These are phyloP conservation scores for Melanostigma gelatinosum DNA, from an alignment of 2,113 vertebrate species.

Conservation along the genomic window DNA sequence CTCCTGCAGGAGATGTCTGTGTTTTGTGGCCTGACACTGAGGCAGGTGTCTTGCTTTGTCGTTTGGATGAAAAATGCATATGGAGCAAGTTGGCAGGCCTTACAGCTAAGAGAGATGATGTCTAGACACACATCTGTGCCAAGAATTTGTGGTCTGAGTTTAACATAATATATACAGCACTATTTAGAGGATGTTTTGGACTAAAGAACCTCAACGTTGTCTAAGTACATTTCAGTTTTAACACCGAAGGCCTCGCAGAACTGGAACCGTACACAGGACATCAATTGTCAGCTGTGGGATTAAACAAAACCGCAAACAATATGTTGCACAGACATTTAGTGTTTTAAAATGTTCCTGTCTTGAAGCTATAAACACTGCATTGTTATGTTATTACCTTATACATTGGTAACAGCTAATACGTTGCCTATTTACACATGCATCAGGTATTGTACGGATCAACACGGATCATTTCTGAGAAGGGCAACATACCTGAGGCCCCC, in stretches of 20 bases:
- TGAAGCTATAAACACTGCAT: too few species aligned
- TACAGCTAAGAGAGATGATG: conserved; percentile 11
- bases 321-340: neutral
- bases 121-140: conserved; percentile 27
- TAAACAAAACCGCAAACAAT: neutral
- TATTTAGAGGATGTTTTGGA: conserved; percentile 3
- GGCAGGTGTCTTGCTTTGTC: conserved; percentile 46
- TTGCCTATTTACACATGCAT: neutral
- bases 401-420: too few species aligned
- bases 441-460: too few species aligned
- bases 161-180: conserved; percentile 10
- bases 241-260: neutral
- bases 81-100: conserved; percentile 19
- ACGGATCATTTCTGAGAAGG: neutral
- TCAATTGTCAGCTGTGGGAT: neutral
- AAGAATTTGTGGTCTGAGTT: conserved; percentile 1
- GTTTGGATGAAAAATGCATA: conserved; percentile 35
- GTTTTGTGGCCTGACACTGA: conserved; percentile 46
- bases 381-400: too few species aligned
- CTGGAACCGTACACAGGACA: neutral
- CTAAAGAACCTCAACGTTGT: neutral
- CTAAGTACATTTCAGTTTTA: neutral
- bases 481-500: neutral
- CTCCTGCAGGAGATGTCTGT: conserved; percentile 34
- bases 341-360: neutral